These are phyloP conservation scores for Bombus breviceps DNA, from an alignment of 1,140 invertebrate species.

Conservation along the genomic window DNA sequence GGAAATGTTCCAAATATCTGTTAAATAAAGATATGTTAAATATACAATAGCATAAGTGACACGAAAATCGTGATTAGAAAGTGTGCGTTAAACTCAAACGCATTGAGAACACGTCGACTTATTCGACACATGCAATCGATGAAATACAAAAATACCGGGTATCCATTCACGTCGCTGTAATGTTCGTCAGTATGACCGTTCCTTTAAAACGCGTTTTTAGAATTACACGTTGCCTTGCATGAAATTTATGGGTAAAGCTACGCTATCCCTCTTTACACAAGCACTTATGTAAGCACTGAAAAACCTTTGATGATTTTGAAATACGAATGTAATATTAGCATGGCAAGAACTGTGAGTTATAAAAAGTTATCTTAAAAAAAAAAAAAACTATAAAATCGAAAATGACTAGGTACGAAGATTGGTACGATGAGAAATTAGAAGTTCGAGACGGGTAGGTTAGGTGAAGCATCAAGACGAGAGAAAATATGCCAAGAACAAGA, in stretches of 20 bases:
- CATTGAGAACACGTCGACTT: conserved; percentile 95
- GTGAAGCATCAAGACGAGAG: no score
- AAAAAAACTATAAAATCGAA: no score
- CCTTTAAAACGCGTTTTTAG: conserved; percentile 84
- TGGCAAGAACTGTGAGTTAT: conserved; percentile 94
- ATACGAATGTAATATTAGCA: conserved; percentile 96
- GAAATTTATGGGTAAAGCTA: conserved; percentile 98
- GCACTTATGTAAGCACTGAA: conserved; percentile 94
- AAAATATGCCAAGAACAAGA: no score
- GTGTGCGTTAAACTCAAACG: conserved; percentile 99
- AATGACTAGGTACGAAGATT: no score
- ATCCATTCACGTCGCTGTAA: conserved; percentile 98
- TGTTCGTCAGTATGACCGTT: conserved; percentile 99
- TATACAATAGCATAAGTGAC: conserved; percentile 79
- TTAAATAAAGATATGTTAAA: no score
- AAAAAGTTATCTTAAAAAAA: conserved; percentile 39
- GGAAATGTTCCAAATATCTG: no score
- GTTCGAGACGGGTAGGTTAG: no score
- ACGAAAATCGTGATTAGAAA: conserved; percentile 88
- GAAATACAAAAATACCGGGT: conserved; percentile 96
- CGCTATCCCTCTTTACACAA: conserved; percentile 92
- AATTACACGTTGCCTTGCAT: conserved; percentile 86
- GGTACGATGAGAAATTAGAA: no score
- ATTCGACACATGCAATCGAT: conserved; percentile 99
- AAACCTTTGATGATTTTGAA: conserved; percentile 97